Evolutionary conservation across 1,140 invertebrate genomes (phyloP).

Genomic region (Drosophila pachea): DNA sequence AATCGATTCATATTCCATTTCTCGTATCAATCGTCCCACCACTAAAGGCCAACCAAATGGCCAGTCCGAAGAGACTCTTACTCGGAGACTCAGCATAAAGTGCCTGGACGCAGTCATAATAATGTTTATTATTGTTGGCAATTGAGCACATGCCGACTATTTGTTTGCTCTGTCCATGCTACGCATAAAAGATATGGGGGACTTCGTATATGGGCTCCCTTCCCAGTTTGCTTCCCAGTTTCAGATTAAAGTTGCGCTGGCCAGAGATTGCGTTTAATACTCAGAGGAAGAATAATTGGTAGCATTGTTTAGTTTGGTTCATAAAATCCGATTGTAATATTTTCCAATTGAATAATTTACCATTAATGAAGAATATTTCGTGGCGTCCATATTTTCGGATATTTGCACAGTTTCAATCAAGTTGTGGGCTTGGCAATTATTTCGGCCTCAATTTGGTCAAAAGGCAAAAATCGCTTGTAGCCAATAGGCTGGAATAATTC

Average conservation of each 20-base stretch:
- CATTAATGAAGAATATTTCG: conserved; percentile 35
- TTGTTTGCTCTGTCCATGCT: conserved; percentile 24
- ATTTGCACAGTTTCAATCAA: conserved; percentile 50
- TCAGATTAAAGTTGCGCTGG: no score
- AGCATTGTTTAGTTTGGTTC: no score
- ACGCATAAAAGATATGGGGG: conserved; percentile 18
- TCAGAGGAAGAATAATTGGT: no score
- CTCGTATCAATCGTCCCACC: no score
- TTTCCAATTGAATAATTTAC: neutral
- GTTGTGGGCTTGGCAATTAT: conserved; percentile 2
- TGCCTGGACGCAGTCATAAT: conserved; percentile 64
- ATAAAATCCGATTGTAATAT: no score
- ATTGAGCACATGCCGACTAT: conserved; percentile 41
- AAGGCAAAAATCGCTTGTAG: conserved; percentile 65
- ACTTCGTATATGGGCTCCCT: neutral
- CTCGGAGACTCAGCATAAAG: conserved; percentile 57
- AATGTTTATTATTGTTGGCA: conserved; percentile 70
- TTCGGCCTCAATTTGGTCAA: conserved; percentile 47
- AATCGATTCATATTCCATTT: no score
- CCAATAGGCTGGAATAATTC: conserved; percentile 74
- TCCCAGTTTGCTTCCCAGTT: no score
- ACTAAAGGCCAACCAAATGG: neutral
- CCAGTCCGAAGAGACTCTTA: conserved; percentile 37
- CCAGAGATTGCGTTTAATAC: no score
- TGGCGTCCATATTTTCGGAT: conserved; percentile 40